A percentile compares a stretch with the other conserved stretches of the same genome.
phyloP scores from a whole-genome alignment of 2,113 vertebrate species.

The Oreochromis aureus region DNA sequence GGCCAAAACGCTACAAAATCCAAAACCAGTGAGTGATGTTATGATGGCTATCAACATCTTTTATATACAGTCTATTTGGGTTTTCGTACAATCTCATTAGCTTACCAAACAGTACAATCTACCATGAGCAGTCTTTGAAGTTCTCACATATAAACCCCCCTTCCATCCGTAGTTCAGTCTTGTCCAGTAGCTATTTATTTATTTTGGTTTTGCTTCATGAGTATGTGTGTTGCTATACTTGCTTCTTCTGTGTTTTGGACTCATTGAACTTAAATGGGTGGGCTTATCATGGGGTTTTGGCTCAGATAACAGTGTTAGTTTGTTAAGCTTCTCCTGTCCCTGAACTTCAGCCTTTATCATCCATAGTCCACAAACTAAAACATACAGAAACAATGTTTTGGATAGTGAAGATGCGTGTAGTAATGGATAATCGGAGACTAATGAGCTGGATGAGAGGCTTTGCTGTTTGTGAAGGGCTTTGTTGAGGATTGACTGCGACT shows the following conservation, averaged over 20 bases:
- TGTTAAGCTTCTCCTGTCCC: background rate
- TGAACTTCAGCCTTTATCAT: background rate
- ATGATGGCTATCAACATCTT: no score
- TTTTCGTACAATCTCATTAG: background rate
- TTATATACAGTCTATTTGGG: background rate
- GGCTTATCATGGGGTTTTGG: background rate
- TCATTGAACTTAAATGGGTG: background rate
- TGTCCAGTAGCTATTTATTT: background rate
- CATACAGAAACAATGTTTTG: background rate
- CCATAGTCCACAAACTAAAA: background rate
- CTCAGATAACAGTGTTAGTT: conserved; percentile 19
- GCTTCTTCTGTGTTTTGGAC: background rate
- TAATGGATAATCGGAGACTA: background rate
- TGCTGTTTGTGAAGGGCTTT: background rate
- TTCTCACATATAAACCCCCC: background rate
- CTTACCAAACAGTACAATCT: background rate
- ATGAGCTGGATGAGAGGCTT: background rate
- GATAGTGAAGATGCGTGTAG: background rate
- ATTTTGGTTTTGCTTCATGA: background rate
- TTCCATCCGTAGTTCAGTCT: background rate
- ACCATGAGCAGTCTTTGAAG: background rate
- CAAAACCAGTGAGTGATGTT: background rate
- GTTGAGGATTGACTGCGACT: background rate
- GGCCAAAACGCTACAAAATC: background rate
- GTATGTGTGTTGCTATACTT: background rate